Evolutionary conservation across 2,797 vertebrate species (phyloP), one percentile per base, ranked within the genome.

Genomic region (Lithobates sylvaticus): DNA sequence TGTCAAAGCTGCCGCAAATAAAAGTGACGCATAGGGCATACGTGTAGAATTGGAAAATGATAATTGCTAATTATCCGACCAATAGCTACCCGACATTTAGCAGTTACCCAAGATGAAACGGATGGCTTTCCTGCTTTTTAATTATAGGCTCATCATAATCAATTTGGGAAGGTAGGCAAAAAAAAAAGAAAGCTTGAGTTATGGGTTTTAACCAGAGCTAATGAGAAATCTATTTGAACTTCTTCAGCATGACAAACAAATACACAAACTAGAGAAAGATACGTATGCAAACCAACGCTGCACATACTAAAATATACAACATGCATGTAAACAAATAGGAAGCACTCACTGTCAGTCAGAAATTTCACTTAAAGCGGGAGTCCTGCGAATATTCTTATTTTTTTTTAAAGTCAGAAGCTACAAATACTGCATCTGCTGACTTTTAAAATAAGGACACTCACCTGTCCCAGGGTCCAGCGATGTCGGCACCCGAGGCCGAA

Each of bases 141-240:
- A 72, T 78, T 84, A 64, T 65, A 12, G 16, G 64, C 21, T 72
- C 44, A 78, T 73, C 68, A 72, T 29, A 73, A 84, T 47, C 26
- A 78, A 84, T 71, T 71, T 54, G 44, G 32, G 76, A 42, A 12
- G 47, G 36, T 47, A 47, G 23, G 15, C 0, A 5, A 32, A 77
- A 78, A 78, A 8, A 79, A 23, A 77, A 5, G 50, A 68, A 26
- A 23, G 61, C 58, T 15, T 16, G 77, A 32, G 44, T 79, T 47
- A 47, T 50, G 15, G 39, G 10, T 36, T 16, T 44, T 69, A 68
- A 68, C 26, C 3, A 47, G 16, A 12, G n/a, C 39, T 65, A 78
- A 78, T 78, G 21, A 34, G 36, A 77, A 77, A 77, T 77, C 76
- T 67, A 78, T 64, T n/a, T 15, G 61, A 39, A 16, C 23, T 42